These are phyloP conservation scores for Actenoides hombroni DNA, from an alignment of 2,113 vertebrate species.

Conservation along the genomic window DNA sequence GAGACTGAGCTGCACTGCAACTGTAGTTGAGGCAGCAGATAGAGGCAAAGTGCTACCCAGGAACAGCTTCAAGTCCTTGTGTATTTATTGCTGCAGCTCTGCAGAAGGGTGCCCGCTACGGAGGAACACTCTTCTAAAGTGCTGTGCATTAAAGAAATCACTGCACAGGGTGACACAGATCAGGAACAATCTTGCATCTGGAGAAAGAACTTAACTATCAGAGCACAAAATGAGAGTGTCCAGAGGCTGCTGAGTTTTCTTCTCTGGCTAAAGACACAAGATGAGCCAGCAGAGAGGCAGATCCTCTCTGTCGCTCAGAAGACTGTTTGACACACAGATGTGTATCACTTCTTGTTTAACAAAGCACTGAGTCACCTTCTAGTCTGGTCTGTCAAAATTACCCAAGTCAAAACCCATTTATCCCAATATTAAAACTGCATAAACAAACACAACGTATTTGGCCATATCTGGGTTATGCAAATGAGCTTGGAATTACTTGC, in stretches of 20 bases:
- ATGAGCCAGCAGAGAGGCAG: neutral
- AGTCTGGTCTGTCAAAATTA: neutral
- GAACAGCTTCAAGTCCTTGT: neutral
- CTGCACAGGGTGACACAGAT: neutral
- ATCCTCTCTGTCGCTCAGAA: neutral
- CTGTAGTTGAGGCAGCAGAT: neutral
- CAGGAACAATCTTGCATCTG: neutral
- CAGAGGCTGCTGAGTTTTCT: neutral
- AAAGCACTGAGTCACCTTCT: neutral
- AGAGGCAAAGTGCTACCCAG: neutral
- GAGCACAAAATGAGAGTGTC: neutral
- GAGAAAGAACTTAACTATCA: neutral
- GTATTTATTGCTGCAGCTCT: neutral
- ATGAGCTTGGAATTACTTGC: neutral
- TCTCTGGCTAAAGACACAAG: neutral
- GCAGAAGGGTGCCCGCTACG: neutral
- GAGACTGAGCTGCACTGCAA: neutral
- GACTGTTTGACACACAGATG: neutral
- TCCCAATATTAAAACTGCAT: neutral
- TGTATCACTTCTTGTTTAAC: neutral
- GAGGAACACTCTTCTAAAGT: neutral
- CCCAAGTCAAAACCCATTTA: neutral
- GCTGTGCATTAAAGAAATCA: neutral
- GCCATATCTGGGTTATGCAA: neutral
- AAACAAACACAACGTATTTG: neutral